Percentiles rank a stretch among this genome's conserved stretches.
phyloP scores from a whole-genome alignment of 2,888 invertebrate genomes.

The Habroteleia sp. region DNA sequence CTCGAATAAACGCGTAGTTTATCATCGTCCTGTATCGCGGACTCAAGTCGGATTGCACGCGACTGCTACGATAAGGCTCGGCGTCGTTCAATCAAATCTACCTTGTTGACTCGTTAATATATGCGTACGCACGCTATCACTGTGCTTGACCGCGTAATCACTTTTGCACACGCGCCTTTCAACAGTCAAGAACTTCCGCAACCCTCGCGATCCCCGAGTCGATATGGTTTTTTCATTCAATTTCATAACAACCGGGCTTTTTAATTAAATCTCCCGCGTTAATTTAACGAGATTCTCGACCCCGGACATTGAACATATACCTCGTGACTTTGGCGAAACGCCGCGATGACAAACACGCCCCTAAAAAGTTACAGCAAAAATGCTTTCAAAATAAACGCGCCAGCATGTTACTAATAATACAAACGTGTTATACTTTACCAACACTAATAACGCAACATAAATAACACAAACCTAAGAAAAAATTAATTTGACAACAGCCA shows the following conservation, averaged over 20 bases:
- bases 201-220: slow-evolving; percentile 18
- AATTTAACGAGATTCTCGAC: slow-evolving; percentile 34
- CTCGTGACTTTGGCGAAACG: neutral
- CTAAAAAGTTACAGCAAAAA: neutral
- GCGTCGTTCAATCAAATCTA: slow-evolving; percentile 61
- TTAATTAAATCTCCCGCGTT: slow-evolving; percentile 38
- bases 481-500: too few relatives aligned
- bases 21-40: slow-evolving; percentile 64
- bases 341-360: neutral
- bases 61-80: slow-evolving; percentile 53
- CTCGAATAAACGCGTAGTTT: slow-evolving; percentile 60
- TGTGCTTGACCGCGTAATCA: slow-evolving; percentile 51
- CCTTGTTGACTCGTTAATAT: slow-evolving; percentile 54
- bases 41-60: slow-evolving; percentile 61
- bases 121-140: slow-evolving; percentile 56
- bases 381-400: too few relatives aligned
- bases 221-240: slow-evolving; percentile 51
- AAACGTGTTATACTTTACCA: too few relatives aligned
- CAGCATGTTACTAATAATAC: too few relatives aligned
- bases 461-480: too few relatives aligned
- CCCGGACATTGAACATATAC: neutral
- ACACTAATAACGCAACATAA: too few relatives aligned
- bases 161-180: slow-evolving; percentile 54
- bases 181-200: slow-evolving; percentile 47
- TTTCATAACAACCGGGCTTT: slow-evolving; percentile 31